Evolutionary conservation across 30 jellyfish, hydroid and myxozoan genomes (phyloP), one percentile per base, ranked within the genome.

Genomic region (Chironex yamaguchii): DNA sequence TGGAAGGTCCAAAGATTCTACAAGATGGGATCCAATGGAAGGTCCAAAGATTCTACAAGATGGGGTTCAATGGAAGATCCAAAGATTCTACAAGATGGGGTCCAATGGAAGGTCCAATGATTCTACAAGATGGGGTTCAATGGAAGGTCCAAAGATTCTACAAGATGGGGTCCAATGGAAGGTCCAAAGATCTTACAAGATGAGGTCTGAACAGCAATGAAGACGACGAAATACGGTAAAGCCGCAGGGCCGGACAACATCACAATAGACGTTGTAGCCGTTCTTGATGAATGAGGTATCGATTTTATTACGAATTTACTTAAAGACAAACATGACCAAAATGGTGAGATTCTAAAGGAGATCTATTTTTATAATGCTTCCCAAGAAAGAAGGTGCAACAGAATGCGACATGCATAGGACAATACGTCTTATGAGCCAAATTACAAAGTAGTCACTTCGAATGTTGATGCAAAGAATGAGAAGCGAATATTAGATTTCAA

Each of bases 201-300:
- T 64, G 77, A 64, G 77, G 77, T 21, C 29, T 50, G 77, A 28
- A 50, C 77, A 64, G 77, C 77, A 64, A 64, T 64, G 77, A 64
- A 22, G 64, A 64, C n/a, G 77, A 64, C 30, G 63, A 22, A 64
- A 64, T 64, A 64, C 77, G 77, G 64, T 64, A 64, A 64, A 64
- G 77, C 77, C 2, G 77, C 77, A 28, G 77, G 2, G 30, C 62
- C 62, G 23, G 63, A 64, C 42, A 64, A 64, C 62, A 64, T 64
- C 77, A 2, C 77, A 64, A 64, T 64, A 25, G 77, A 64, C 12
- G 63, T n/a, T 3, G 27, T 64, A 21, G 77, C 77, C 30, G 77
- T 50, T 2, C 77, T 64, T 14, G 77, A 64, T 64, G 77, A 64
- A 25, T 64, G 14, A 17, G 77, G 77, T 14, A 64, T 64, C 65